phyloP scores from a whole-genome alignment of 1,140 invertebrate species.

The Macrobrachium nipponense region DNA sequence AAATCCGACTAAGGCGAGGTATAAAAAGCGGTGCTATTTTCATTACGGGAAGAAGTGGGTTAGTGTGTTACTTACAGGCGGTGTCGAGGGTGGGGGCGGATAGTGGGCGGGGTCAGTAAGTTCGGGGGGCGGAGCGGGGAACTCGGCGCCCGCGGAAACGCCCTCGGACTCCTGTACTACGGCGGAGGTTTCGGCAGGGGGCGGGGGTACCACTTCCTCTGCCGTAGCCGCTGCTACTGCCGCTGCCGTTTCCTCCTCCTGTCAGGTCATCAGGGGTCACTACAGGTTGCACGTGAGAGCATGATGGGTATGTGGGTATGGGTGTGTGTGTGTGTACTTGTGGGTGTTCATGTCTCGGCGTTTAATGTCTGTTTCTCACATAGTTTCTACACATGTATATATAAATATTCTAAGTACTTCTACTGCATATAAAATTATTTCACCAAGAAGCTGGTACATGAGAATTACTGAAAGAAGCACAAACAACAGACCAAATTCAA shows the following conservation, averaged over 20 bases:
- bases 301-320: background rate
- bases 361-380: background rate
- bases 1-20: no score
- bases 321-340: conserved; percentile 22
- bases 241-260: conserved; percentile 35
- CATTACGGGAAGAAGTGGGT: no score
- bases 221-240: background rate
- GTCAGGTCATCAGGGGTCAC: conserved; percentile 34
- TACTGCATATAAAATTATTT: background rate
- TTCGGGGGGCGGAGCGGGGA: conserved; percentile 55
- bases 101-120: conserved; percentile 51
- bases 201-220: background rate
- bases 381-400: background rate
- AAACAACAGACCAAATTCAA: no score
- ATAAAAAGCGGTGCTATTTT: no score
- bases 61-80: conserved; percentile 41
- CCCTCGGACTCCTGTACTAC: conserved; percentile 22
- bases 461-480: no score
- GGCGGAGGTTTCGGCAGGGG: background rate
- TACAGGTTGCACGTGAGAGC: conserved; percentile 17
- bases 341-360: background rate
- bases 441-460: no score
- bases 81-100: conserved; percentile 47
- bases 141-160: conserved; percentile 48
- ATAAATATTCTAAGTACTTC: background rate